Base-by-base conservation (phyloP, 2,113 vertebrate genomes). In the Sturnira hondurensis region DNA sequence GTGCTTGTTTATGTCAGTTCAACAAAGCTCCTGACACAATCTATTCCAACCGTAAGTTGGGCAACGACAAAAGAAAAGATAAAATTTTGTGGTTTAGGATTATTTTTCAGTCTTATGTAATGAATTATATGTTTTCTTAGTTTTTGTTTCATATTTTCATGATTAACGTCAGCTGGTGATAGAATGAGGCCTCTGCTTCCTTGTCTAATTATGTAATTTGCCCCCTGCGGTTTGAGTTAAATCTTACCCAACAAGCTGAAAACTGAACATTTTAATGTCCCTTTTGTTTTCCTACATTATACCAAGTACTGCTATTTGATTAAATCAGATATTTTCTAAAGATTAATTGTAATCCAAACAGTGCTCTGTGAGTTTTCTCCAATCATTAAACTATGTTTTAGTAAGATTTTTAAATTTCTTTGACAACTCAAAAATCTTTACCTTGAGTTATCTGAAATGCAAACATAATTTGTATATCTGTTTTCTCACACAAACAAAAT, bases 401-500 rank as follows among this genome's bases (percentile, higher is more conserved):
- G 16, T 31, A 47, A 67, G 22, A 22, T 71, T 82, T 70, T 92
- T 13, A 76, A 80, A 80, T 41, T 90, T 24, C 13, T 77, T 83
- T 19, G 74, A 20, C 33, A 76, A 73, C 52, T 91, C 70, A 28
- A 63, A 83, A 91, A 56, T 45, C 7, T 31, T 58, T 86, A 63
- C 36, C 7, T 77, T 91, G 7, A 56, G 31, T 1, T 63, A 77
- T 6, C 47, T 78, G 24, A 90, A 89, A 73, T 76, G 3, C 16
- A 67, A 85, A 63, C 24, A 16, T 33, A 61, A 61, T 87, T 1
- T 22, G 43, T 65, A n/a, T 50, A 47, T 83, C 31, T 70, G 11
- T 65, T 90, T 45, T 87, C 31, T 93, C 11, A 20, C n/a, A 47
- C 36, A 92, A 95, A 50, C 26, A 77, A 93, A 92, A 86, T 45